Evolutionary conservation across 2,888 invertebrate genomes (phyloP).

Genomic region (Scaeva pyrastri): DNA sequence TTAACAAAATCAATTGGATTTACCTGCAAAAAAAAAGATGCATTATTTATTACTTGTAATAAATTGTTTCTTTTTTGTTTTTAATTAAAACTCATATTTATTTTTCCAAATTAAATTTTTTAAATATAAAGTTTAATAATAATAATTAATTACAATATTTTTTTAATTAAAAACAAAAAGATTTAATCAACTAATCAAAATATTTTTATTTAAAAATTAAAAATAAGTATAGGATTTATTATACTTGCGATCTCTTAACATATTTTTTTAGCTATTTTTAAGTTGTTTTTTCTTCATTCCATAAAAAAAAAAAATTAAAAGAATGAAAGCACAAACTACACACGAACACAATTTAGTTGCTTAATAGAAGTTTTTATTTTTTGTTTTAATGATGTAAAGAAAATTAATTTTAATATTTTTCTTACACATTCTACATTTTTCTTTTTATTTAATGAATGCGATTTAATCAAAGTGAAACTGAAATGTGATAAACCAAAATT

Average conservation of each 20-base stretch:
- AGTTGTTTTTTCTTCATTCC: conserved; percentile 76
- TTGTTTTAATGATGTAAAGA: conserved; percentile 29
- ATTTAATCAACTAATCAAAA: conserved; percentile 30
- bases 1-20: conserved; percentile 5
- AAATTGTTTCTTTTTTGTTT: background rate
- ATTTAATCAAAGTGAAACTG: conserved; percentile 75
- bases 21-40: background rate
- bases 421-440: conserved; percentile 66
- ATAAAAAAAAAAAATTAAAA: conserved; percentile 58
- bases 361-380: conserved; percentile 43
- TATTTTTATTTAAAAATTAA: conserved; percentile 67
- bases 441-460: conserved; percentile 67
- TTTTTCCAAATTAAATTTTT: conserved; percentile 54
- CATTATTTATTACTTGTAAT: conserved; percentile 9
- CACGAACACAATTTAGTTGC: conserved; percentile 66
- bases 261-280: conserved; percentile 73
- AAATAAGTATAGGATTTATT: conserved; percentile 68
- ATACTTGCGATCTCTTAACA: conserved; percentile 76
- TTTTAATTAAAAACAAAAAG: conserved; percentile 37
- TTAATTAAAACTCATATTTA: conserved; percentile 42
- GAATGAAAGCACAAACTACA: conserved; percentile 58
- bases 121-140: background rate
- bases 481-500: conserved; percentile 76
- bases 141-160: conserved; percentile 41
- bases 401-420: conserved; percentile 32